Evolutionary conservation across 2,113 vertebrate genomes (phyloP).

Genomic region (Rhagologus leucostigma): DNA sequence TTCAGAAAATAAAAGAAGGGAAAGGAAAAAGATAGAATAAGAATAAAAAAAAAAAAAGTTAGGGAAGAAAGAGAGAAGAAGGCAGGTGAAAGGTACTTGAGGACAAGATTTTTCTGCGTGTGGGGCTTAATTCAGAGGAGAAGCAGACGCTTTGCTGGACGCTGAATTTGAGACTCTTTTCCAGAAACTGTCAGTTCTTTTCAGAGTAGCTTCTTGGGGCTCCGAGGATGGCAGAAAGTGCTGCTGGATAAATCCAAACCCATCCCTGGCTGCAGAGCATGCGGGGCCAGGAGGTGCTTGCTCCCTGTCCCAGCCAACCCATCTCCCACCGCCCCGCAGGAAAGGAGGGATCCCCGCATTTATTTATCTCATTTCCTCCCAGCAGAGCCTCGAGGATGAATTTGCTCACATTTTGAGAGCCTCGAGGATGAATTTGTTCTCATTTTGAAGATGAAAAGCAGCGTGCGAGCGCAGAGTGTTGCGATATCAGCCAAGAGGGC

Average conservation of each 20-base stretch:
- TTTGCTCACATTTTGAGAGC: background rate
- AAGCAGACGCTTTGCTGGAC: slow-evolving; percentile 2
- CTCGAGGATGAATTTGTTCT: background rate
- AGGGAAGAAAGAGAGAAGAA: background rate
- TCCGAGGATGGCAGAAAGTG: background rate
- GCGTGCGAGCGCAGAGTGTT: background rate
- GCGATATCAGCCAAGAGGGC: background rate
- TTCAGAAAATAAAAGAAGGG: no score
- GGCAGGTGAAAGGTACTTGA: background rate
- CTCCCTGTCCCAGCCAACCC: rapidly evolving
- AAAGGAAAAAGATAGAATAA: background rate
- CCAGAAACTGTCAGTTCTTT: slow-evolving; percentile 39
- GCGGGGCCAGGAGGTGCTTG: rapidly evolving
- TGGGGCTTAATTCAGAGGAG: background rate
- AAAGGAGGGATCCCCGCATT: background rate
- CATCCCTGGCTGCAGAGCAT: rapidly evolving
- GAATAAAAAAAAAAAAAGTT: background rate
- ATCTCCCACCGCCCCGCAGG: rapidly evolving
- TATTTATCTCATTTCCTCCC: background rate
- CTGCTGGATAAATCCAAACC: background rate
- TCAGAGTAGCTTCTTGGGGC: slow-evolving; percentile 30
- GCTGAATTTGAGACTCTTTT: background rate
- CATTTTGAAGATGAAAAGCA: slow-evolving; percentile 47
- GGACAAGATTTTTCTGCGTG: background rate
- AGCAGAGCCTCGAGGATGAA: background rate